Evolutionary conservation across 2,888 invertebrate genomes (phyloP).

Genomic region (Gisinianus flammeolus): DNA sequence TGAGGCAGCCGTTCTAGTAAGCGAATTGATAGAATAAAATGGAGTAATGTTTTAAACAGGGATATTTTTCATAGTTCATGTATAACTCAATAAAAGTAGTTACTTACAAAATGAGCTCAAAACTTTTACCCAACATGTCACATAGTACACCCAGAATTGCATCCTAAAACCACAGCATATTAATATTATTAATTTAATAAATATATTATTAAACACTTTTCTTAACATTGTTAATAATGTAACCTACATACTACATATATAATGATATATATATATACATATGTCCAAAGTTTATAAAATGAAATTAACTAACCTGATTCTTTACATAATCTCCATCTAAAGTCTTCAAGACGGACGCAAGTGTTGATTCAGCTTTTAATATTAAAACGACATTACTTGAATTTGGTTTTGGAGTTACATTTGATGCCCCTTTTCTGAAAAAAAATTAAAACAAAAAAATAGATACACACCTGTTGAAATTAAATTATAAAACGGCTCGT

Average conservation of each 20-base stretch:
- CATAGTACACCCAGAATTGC: constrained; percentile 82
- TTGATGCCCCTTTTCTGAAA: constrained; percentile 68
- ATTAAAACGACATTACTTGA: constrained; percentile 65
- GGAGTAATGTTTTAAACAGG: too few species aligned
- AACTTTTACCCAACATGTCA: constrained; percentile 88
- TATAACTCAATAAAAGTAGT: too few species aligned
- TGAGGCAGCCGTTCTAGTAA: constrained; percentile 91
- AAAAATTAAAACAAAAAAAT: background rate
- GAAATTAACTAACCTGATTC: constrained; percentile 66
- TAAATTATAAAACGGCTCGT: constrained; percentile 52
- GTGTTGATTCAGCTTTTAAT: constrained; percentile 84
- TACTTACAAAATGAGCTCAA: constrained; percentile 87
- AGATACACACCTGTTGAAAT: background rate
- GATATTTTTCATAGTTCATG: too few species aligned
- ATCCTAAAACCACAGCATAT: constrained; percentile 67
- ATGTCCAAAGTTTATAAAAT: constrained; percentile 36
- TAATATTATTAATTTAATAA: background rate
- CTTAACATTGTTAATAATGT: too few species aligned
- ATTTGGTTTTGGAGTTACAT: constrained; percentile 51
- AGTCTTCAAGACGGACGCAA: constrained; percentile 87
- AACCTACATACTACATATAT: too few species aligned
- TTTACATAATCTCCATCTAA: constrained; percentile 87
- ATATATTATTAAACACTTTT: too few species aligned
- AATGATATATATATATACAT: background rate
- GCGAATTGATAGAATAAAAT: too few species aligned